Evolutionary conservation across 1,140 invertebrate genomes (phyloP), one percentile per base, ranked within the genome.

Genomic region (Amphibalanus amphitrite): DNA sequence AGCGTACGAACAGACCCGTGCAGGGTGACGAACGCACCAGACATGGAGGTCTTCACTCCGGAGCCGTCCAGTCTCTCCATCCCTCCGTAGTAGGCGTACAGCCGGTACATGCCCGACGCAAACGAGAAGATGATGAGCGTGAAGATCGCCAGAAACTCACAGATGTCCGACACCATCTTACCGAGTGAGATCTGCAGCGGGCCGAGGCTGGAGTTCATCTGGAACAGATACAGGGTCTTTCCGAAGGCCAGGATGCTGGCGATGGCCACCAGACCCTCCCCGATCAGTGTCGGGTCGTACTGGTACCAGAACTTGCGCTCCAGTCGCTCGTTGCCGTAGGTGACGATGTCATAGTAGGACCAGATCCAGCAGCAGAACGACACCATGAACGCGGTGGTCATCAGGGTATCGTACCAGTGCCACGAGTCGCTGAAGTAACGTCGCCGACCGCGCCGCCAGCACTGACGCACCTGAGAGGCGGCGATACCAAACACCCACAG

Each of bases 261-360:
- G 25, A 91, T 93, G 20, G 94, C 92, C 80, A 97, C 97, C 25
- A 97, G 81, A 26, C 93, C 93, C 78, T 97, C 95, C 6, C 93
- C 90, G 65, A 98, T 91, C 0, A 98, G 83, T 78, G 96, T 94
- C 0, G 93, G 82, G n/a, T n/a, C n/a, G n/a, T n/a, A n/a, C n/a
- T n/a, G n/a, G n/a, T n/a, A n/a, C n/a, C n/a, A n/a, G n/a, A 83
- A 84, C 75, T 87, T 86, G 64, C 88, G 79, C 75, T 86, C 83
- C 73, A 85, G 74, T 71, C 83, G 79, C 28, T 79, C 72, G 29
- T 82, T 78, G 47, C 79, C 79, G 72, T 81, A 80, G 29, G 23
- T 65, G 64, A 26, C 26, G 20, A 26, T 65, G 23, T 23, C 26
- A 23, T 26, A 65, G 26, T 65, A 65, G 64, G 64, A 23, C 64